These are phyloP conservation scores for Ophioninae sp. DNA, from an alignment of 2,888 invertebrate genomes.

Conservation along the genomic window DNA sequence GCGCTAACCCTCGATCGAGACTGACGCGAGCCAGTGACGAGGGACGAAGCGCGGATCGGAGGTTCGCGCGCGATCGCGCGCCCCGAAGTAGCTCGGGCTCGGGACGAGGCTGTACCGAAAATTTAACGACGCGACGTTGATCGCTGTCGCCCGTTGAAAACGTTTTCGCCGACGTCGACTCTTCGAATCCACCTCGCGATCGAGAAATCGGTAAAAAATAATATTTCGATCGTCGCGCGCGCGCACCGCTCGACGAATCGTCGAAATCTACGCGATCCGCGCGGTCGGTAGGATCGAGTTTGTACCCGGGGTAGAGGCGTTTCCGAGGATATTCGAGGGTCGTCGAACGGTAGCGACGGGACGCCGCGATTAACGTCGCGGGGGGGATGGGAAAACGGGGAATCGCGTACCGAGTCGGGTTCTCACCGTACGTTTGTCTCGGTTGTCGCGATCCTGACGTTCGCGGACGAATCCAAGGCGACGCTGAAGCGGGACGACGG, in stretches of 20 bases:
- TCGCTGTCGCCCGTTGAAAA: conserved; percentile 3
- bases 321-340: no score
- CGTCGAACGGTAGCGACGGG: no score
- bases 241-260: no score
- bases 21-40: conserved; percentile 19
- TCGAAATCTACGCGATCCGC: no score
- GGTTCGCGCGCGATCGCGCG: conserved; percentile 44
- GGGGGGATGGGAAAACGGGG: neutral
- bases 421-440: neutral
- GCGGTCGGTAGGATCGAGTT: no score
- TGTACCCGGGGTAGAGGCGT: no score
- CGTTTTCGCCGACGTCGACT: neutral
- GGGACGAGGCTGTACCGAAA: conserved; percentile 38
- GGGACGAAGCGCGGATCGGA: conserved; percentile 24
- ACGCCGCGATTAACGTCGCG: neutral
- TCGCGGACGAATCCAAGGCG: conserved; percentile 15
- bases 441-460: neutral
- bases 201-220: neutral
- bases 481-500: conserved; percentile 53
- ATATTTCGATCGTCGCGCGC: neutral
- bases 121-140: conserved; percentile 4
- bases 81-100: conserved; percentile 21
- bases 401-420: neutral
- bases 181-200: neutral
- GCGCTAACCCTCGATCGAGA: conserved; percentile 1